These are phyloP conservation scores for Falco cherrug DNA, from an alignment of 2,797 vertebrate species.

Conservation along the genomic window DNA sequence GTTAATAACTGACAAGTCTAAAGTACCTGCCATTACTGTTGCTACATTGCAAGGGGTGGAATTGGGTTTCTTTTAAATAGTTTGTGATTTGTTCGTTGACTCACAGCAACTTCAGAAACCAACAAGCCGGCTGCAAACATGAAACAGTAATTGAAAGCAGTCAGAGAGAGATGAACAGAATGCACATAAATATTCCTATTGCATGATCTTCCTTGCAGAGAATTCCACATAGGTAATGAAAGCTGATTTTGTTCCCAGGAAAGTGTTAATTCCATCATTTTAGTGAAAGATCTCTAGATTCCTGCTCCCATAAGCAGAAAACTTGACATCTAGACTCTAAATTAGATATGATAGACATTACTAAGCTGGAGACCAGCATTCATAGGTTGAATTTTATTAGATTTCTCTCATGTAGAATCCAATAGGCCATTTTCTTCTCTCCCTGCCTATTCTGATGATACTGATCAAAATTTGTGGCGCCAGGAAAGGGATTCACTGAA, in stretches of 20 bases:
- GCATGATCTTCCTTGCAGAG: background rate
- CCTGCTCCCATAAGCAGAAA: background rate
- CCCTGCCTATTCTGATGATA: background rate
- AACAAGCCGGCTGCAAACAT: background rate
- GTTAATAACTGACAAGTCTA: background rate
- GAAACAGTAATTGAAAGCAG: conserved; percentile 2
- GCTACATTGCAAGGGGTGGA: background rate
- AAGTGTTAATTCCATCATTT: background rate
- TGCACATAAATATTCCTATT: background rate
- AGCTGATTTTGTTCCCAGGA: background rate
- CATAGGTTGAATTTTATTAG: background rate
- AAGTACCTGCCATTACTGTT: background rate
- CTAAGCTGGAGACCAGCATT: background rate
- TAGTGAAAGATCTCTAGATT: background rate
- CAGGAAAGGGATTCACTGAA: background rate
- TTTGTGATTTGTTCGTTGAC: background rate
- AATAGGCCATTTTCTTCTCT: background rate
- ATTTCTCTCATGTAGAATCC: background rate
- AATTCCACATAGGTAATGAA: background rate
- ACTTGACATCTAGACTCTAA: background rate
- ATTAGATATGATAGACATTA: background rate
- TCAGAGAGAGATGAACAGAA: background rate
- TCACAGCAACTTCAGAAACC: background rate
- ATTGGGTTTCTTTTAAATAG: background rate
- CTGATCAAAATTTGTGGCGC: background rate